phyloP scores from a whole-genome alignment of 2,113 vertebrate species.

The Phaethornis superciliosus region DNA sequence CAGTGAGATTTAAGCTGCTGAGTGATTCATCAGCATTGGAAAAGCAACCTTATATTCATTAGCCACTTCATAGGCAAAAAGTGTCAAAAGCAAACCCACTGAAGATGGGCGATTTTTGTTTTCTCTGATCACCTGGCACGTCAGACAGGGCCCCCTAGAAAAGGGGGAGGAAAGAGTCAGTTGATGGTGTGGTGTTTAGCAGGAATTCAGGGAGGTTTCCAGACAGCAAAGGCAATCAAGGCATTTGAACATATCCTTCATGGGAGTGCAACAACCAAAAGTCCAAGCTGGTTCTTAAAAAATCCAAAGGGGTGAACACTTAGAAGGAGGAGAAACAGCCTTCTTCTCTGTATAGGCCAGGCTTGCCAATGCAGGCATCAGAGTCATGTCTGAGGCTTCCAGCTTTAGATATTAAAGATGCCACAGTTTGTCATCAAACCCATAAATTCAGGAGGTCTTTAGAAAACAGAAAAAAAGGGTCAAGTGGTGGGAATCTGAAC shows the following conservation, averaged over 20 bases:
- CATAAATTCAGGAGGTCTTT: background rate
- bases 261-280: background rate
- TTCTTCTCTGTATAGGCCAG: background rate
- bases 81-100: background rate
- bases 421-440: background rate
- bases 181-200: background rate
- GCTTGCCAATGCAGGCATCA: background rate
- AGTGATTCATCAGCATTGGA: background rate
- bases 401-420: background rate
- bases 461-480: background rate
- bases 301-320: background rate
- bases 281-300: background rate
- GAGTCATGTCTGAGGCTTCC: background rate
- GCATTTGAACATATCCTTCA: rapidly evolving
- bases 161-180: background rate
- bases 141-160: background rate
- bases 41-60: background rate
- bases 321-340: background rate
- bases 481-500: background rate
- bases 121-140: background rate
- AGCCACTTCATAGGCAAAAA: background rate
- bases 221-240: background rate
- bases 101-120: background rate
- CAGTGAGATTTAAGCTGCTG: background rate
- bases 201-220: background rate